Percentiles rank a stretch among this genome's conserved stretches.
These are phyloP conservation scores for Gadus macrocephalus DNA, from an alignment of 2,113 vertebrate genomes.

Conservation along the genomic window DNA sequence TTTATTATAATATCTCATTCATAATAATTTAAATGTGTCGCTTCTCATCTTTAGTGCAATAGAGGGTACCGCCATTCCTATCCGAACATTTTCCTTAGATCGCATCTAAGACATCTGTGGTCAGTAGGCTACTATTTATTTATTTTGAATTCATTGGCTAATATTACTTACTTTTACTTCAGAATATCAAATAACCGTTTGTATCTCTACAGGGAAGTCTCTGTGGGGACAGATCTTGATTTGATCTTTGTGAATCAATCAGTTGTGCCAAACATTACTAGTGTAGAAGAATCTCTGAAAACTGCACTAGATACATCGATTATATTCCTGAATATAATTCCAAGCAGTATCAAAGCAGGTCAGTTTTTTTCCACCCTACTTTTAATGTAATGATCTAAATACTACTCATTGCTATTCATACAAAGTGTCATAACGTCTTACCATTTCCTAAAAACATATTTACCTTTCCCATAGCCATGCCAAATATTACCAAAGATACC, in stretches of 20 bases:
- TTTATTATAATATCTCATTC: not conserved
- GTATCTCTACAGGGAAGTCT: slow-evolving; percentile 18
- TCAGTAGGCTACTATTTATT: not conserved
- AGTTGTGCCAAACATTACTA: slow-evolving; percentile 21
- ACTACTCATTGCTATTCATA: not conserved
- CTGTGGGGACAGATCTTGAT: slow-evolving; percentile 8
- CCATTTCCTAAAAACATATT: not conserved
- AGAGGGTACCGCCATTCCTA: slow-evolving; percentile 1
- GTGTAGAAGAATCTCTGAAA: not conserved
- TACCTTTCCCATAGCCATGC: slow-evolving; percentile 2
- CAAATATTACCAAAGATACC: not conserved
- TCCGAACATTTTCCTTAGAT: slow-evolving; percentile 12
- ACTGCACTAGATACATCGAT: not conserved
- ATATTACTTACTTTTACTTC: not conserved
- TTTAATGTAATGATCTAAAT: not conserved
- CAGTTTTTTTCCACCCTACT: slow-evolving; percentile 1
- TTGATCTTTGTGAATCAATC: slow-evolving; percentile 31
- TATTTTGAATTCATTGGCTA: not conserved
- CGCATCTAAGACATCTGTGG: slow-evolving; percentile 13
- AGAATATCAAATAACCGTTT: too few species aligned
- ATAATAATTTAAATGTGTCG: not conserved
- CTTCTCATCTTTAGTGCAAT: slow-evolving; percentile 16
- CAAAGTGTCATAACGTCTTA: not conserved
- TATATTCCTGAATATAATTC: slow-evolving; percentile 12
- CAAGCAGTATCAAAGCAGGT: slow-evolving; percentile 20